Conservation (phyloP, 2,888 invertebrate genomes). For the Sinodicranocentrus sp. region DNA sequence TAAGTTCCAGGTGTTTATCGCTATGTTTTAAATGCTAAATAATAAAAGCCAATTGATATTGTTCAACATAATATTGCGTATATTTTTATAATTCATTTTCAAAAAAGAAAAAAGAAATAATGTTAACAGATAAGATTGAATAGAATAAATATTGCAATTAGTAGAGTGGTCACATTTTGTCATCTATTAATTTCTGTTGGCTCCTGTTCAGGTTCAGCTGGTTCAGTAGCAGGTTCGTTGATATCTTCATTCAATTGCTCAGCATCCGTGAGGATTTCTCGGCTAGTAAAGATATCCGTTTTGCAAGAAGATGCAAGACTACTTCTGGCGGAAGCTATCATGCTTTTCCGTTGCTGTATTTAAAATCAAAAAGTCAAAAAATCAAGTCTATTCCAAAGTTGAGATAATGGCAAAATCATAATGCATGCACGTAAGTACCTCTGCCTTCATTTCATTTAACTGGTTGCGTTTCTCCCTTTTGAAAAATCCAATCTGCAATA, state of each 20-base stretch:
- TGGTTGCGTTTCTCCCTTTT: slow-evolving; percentile 50
- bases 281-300: slow-evolving; percentile 18
- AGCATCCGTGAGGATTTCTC: slow-evolving; percentile 31
- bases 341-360: slow-evolving; percentile 44
- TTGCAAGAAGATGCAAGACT: background rate
- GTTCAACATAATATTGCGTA: too few relatives aligned
- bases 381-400: background rate
- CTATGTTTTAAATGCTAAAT: too few relatives aligned
- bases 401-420: background rate
- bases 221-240: slow-evolving; percentile 11
- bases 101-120: too few relatives aligned
- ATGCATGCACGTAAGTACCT: background rate
- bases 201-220: background rate
- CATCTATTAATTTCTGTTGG: background rate
- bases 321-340: slow-evolving; percentile 30
- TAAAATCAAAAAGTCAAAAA: background rate
- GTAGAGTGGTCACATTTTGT: too few relatives aligned
- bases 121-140: too few relatives aligned
- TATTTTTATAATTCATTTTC: too few relatives aligned
- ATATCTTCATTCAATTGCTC: slow-evolving; percentile 33
- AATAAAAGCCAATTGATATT: too few relatives aligned
- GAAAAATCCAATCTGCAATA: slow-evolving; percentile 58
- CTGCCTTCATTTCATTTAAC: slow-evolving; percentile 52
- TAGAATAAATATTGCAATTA: too few relatives aligned
- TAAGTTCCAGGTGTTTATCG: too few relatives aligned